A percentile compares a stretch with the other conserved stretches of the same genome.
Evolutionary conservation across 1,140 invertebrate genomes (phyloP).

Genomic region (Hylaeus volcanicus): DNA sequence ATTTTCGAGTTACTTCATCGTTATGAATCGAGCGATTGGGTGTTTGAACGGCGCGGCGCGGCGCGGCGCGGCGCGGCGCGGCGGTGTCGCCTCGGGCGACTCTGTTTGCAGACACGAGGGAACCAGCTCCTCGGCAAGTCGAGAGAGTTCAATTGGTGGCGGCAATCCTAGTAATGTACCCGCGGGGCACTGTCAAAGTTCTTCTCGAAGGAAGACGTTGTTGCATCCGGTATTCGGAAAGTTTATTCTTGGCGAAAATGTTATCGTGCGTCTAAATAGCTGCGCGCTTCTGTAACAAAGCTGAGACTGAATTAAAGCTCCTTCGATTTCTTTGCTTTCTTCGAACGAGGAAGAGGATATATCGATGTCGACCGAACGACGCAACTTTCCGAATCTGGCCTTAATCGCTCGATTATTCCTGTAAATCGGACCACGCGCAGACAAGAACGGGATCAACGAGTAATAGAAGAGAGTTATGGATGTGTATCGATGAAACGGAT

Average conservation of each 20-base stretch:
- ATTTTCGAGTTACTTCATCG: slow-evolving; percentile 65
- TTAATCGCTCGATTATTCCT: neutral
- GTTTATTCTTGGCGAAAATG: slow-evolving; percentile 66
- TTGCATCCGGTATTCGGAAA: slow-evolving; percentile 70
- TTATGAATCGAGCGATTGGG: slow-evolving; percentile 73
- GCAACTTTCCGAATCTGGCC: neutral
- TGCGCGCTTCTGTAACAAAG: neutral
- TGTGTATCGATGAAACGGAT: slow-evolving; percentile 12
- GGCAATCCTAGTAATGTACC: slow-evolving; percentile 79
- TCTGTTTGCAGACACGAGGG: slow-evolving; percentile 75
- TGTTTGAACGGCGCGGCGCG: slow-evolving; percentile 70
- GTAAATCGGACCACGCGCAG: too few relatives aligned
- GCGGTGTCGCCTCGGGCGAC: slow-evolving; percentile 69
- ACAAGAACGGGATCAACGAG: neutral
- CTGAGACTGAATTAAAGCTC: neutral
- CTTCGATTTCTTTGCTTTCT: neutral
- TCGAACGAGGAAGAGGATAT: too few relatives aligned
- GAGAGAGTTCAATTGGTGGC: slow-evolving; percentile 68
- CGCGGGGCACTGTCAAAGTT: slow-evolving; percentile 78
- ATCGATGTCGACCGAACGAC: neutral
- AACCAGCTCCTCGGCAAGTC: slow-evolving; percentile 42
- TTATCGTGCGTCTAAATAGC: slow-evolving; percentile 3
- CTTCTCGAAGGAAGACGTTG: slow-evolving; percentile 64
- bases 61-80: slow-evolving; percentile 4
- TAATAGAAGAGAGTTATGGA: neutral